phyloP scores from a whole-genome alignment of 2,113 vertebrate species.

The Chitala chitala region DNA sequence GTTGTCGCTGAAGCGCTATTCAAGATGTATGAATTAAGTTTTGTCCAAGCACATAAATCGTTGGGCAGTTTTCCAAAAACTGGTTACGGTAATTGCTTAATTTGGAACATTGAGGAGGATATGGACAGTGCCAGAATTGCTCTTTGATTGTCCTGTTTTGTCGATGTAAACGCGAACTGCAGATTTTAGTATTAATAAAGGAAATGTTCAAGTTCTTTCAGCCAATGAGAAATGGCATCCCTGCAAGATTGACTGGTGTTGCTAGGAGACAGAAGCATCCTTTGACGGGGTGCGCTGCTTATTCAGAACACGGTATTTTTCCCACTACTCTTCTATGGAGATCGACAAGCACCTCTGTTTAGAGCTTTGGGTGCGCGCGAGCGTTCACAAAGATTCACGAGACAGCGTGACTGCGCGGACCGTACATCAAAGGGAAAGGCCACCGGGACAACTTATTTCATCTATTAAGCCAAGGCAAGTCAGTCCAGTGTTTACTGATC shows the following conservation, averaged over 20 bases:
- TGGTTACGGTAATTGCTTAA: too few species aligned
- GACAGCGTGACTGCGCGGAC: not conserved
- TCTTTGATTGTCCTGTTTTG: not conserved
- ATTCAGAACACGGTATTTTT: constrained; percentile 51
- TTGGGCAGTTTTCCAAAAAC: too few species aligned
- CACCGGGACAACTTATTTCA: not conserved
- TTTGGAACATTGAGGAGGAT: not conserved
- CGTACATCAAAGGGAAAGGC: not conserved
- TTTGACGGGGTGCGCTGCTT: constrained; percentile 57
- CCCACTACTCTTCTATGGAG: constrained; percentile 11
- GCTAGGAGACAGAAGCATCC: constrained; percentile 81
- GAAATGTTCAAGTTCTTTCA: constrained; percentile 62
- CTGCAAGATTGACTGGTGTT: constrained; percentile 72
- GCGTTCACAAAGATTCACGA: not conserved
- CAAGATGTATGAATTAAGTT: too few species aligned
- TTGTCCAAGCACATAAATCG: too few species aligned
- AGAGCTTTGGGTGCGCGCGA: constrained; percentile 8
- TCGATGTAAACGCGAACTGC: constrained; percentile 44
- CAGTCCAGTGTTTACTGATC: constrained; percentile 1
- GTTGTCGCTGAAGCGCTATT: too few species aligned
- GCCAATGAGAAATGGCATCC: constrained; percentile 63
- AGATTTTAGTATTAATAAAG: constrained; percentile 41
- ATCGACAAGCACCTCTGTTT: constrained; percentile 9
- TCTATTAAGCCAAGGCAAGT: constrained; percentile 19
- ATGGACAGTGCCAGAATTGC: not conserved